These are phyloP conservation scores for Ericerus pela DNA, from an alignment of 1,140 invertebrate species.

Conservation along the genomic window DNA sequence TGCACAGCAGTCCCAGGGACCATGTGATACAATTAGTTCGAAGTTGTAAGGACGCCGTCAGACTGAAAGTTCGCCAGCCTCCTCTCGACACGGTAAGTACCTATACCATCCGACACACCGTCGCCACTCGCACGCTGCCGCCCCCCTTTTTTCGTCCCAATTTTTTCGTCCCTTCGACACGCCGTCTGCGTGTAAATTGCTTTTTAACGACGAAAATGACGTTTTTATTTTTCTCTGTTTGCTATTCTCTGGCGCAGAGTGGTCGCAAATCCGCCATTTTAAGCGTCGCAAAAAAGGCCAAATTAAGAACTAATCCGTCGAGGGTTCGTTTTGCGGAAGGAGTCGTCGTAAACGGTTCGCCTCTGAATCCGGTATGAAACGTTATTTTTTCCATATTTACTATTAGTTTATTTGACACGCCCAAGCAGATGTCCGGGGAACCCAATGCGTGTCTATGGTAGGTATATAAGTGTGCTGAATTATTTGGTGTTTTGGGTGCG, in stretches of 20 bases:
- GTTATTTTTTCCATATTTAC: too few species aligned
- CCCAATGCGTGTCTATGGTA: too few species aligned
- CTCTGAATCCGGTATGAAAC: too few species aligned
- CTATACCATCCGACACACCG: too few species aligned
- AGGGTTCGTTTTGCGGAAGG: conserved; percentile 75
- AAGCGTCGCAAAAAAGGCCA: conserved; percentile 70
- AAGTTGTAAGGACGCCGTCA: conserved; percentile 57
- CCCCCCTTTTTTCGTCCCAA: too few species aligned
- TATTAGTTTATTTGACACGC: too few species aligned
- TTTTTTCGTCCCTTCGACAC: not conserved
- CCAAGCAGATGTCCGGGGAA: too few species aligned
- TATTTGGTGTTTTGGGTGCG: too few species aligned
- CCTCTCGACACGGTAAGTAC: conserved; percentile 50
- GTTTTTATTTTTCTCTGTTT: not conserved
- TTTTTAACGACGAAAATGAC: not conserved
- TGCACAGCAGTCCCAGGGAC: conserved; percentile 63
- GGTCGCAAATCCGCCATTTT: conserved; percentile 63
- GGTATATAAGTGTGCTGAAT: too few species aligned
- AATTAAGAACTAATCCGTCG: conserved; percentile 63
- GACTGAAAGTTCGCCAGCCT: conserved; percentile 67
- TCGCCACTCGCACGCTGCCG: too few species aligned
- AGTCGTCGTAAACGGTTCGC: conserved; percentile 69
- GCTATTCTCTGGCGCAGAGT: conserved; percentile 34
- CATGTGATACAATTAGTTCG: conserved; percentile 78
- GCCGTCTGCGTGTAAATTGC: not conserved